Percentiles rank a stretch among this genome's conserved stretches.
These are phyloP conservation scores for Tichodroma muraria DNA, from an alignment of 2,113 vertebrate genomes.

Conservation along the genomic window DNA sequence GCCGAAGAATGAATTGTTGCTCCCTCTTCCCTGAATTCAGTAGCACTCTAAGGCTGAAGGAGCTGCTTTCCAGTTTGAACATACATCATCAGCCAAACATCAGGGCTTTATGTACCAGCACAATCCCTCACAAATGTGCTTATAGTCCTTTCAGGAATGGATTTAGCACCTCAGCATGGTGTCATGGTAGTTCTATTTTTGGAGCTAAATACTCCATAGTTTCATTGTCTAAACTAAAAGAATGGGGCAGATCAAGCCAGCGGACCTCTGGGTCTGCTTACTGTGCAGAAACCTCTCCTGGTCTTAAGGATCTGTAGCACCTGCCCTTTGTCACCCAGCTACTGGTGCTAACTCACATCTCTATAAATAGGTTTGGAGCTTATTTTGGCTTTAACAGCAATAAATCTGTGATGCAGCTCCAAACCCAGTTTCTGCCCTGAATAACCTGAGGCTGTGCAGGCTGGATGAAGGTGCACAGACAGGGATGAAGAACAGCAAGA, in stretches of 20 bases:
- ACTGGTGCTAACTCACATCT: background rate
- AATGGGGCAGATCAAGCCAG: background rate
- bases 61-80: background rate
- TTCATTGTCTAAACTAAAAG: background rate
- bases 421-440: background rate
- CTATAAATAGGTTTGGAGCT: background rate
- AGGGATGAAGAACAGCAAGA: background rate
- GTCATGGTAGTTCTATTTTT: background rate
- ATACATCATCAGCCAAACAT: background rate
- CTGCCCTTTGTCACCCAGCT: background rate
- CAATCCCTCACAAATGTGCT: background rate
- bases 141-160: background rate
- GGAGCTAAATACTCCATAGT: background rate
- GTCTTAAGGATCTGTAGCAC: background rate
- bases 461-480: background rate
- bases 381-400: background rate
- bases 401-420: background rate
- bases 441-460: background rate
- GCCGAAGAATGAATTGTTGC: background rate
- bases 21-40: background rate
- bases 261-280: background rate
- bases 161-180: background rate
- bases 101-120: background rate
- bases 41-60: background rate
- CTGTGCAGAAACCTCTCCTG: background rate